Evolutionary conservation across 2,888 invertebrate genomes (phyloP).

Genomic region (Drosophila hawaiiensis): DNA sequence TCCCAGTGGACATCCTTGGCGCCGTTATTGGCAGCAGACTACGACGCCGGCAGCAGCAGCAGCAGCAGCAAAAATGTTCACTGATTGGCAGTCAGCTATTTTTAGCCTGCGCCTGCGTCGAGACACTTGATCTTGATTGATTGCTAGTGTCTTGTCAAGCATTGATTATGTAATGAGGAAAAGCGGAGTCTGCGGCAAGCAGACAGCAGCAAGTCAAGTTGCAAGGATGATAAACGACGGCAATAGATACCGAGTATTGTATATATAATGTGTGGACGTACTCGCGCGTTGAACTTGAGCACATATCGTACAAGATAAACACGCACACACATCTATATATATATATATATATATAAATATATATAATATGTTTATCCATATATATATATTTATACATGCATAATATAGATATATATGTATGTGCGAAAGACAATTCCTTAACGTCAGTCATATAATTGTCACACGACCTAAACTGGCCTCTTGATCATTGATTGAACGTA

Average conservation of each 20-base stretch:
- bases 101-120: conserved; percentile 61
- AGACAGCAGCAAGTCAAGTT: conserved; percentile 1
- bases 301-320: conserved; percentile 34
- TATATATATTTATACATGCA: background rate
- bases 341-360: background rate
- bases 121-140: conserved; percentile 78
- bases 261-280: conserved; percentile 60
- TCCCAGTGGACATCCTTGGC: conserved; percentile 73
- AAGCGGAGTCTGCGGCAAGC: conserved; percentile 33
- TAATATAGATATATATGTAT: conserved; percentile 24
- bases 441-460: conserved; percentile 85
- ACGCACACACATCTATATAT: background rate
- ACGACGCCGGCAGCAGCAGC: conserved; percentile 10
- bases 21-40: conserved; percentile 70
- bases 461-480: conserved; percentile 85
- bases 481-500: conserved; percentile 85
- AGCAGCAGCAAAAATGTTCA: conserved; percentile 14
- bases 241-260: conserved; percentile 59
- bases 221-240: conserved; percentile 53
- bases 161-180: conserved; percentile 78
- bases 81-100: conserved; percentile 75
- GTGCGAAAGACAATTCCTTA: conserved; percentile 70
- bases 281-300: conserved; percentile 72
- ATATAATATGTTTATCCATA: conserved; percentile 6
- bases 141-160: conserved; percentile 60